phyloP scores from a whole-genome alignment of 2,888 invertebrate genomes.

The Hemithea aestivaria region DNA sequence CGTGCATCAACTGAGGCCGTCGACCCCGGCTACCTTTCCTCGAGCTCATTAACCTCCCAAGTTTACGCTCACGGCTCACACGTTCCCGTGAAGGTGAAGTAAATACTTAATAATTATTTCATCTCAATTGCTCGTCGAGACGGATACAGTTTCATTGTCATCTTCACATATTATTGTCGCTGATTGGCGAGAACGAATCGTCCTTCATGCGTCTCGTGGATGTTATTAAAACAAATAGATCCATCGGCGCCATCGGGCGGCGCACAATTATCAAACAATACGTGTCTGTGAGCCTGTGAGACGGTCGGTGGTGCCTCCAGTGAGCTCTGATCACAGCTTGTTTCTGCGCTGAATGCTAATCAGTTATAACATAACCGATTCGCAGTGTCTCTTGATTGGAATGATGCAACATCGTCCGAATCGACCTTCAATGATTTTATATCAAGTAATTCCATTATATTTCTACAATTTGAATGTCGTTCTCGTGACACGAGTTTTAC shows the following conservation, averaged over 20 bases:
- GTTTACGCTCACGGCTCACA: constrained; percentile 31
- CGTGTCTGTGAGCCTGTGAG: constrained; percentile 36
- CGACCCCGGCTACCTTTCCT: constrained; percentile 46
- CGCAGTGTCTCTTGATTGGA: constrained; percentile 28
- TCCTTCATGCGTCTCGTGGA: constrained; percentile 32
- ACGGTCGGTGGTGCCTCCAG: constrained; percentile 30
- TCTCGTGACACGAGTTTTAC: neutral
- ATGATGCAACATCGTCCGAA: constrained; percentile 32
- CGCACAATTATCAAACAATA: constrained; percentile 61
- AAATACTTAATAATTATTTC: constrained; percentile 26
- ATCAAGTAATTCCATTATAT: too few species aligned
- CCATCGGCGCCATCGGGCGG: constrained; percentile 40
- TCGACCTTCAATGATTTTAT: constrained; percentile 26
- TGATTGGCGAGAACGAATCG: constrained; percentile 32
- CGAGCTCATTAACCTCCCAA: constrained; percentile 43
- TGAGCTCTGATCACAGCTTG: constrained; percentile 31
- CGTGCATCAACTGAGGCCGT: constrained; percentile 59
- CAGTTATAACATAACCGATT: constrained; percentile 24
- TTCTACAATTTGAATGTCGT: constrained; percentile 13
- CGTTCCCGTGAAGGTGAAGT: constrained; percentile 27
- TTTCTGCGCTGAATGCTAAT: constrained; percentile 32
- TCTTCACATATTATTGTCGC: constrained; percentile 8
- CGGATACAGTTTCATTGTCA: constrained; percentile 3
- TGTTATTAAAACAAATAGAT: constrained; percentile 64
- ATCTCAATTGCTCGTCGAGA: constrained; percentile 6